phyloP scores from a whole-genome alignment of 2,113 vertebrate genomes.

The Rissa tridactyla region DNA sequence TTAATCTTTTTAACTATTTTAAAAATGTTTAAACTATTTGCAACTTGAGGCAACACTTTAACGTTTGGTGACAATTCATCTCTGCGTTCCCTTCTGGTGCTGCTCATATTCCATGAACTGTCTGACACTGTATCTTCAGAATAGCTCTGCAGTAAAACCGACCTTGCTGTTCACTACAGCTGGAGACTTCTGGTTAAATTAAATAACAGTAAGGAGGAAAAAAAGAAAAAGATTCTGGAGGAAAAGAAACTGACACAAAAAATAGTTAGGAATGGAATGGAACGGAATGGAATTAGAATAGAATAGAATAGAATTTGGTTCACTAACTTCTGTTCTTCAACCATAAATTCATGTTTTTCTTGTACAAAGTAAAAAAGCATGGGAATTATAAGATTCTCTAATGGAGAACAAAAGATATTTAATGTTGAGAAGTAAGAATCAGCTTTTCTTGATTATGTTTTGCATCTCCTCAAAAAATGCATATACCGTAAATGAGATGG shows the following conservation, averaged over 20 bases:
- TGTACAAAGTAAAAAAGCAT: not conserved
- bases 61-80: not conserved
- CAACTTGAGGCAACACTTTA: not conserved
- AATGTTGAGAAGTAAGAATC: not conserved
- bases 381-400: not conserved
- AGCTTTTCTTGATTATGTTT: not conserved
- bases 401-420: not conserved
- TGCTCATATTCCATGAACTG: not conserved
- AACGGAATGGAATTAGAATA: not conserved
- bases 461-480: not conserved
- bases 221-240: not conserved
- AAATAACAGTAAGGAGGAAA: not conserved
- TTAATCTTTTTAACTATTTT: not conserved
- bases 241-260: not conserved
- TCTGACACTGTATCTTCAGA: not conserved
- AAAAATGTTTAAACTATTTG: not conserved
- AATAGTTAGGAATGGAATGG: not conserved
- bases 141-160: not conserved
- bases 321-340: not conserved
- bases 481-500: not conserved
- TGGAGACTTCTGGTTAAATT: not conserved
- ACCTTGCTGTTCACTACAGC: not conserved
- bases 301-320: not conserved
- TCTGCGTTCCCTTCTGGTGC: not conserved
- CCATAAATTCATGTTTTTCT: not conserved